A percentile compares a stretch with the other conserved stretches of the same genome.
phyloP scores from a whole-genome alignment of 2,888 invertebrate species.

The Bugulina stolonifera region DNA sequence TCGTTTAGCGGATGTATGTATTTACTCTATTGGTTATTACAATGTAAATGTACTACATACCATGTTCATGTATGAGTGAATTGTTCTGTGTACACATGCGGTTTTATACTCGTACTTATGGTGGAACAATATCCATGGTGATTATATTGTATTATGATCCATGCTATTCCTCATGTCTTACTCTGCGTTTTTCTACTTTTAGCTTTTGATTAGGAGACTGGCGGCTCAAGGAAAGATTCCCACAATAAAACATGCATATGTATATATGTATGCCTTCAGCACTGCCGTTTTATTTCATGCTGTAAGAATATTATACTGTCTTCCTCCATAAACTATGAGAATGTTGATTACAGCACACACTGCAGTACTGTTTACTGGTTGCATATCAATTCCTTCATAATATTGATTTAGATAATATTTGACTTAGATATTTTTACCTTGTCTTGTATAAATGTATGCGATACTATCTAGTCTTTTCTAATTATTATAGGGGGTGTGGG shows the following conservation, averaged over 20 bases:
- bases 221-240: conserved; percentile 64
- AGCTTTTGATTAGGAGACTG: conserved; percentile 70
- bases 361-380: neutral
- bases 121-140: neutral
- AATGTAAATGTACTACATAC: no score
- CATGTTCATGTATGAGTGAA: no score
- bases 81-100: no score
- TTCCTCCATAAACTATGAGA: neutral
- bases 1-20: conserved; percentile 60
- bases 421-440: no score
- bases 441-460: no score
- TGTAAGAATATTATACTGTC: conserved; percentile 36
- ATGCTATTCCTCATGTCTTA: neutral
- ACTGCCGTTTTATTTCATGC: conserved; percentile 73
- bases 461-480: neutral
- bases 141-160: neutral
- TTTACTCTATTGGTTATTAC: no score
- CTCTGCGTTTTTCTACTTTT: conserved; percentile 35
- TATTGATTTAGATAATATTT: no score
- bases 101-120: no score
- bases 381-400: neutral
- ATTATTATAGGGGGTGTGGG: conserved; percentile 61
- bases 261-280: conserved; percentile 69
- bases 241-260: conserved; percentile 64
- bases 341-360: neutral